These are phyloP conservation scores for Cryptotermes secundus DNA, from an alignment of 1,140 invertebrate species.

Conservation along the genomic window DNA sequence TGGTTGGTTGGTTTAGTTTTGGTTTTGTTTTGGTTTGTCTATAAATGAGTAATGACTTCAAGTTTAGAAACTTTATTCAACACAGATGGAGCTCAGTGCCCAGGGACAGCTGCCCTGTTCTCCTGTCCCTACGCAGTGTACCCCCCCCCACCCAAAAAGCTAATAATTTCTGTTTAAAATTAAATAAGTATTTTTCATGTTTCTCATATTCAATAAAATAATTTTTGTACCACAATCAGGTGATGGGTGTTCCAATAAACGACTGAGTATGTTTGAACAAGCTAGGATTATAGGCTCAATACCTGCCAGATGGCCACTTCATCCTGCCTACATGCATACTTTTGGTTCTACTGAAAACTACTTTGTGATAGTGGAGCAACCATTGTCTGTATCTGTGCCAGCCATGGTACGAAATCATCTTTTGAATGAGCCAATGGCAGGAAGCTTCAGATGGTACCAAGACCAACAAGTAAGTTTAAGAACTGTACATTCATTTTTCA, in stretches of 20 bases:
- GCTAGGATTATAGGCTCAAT: slow-evolving; percentile 68
- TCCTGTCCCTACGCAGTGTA: too few relatives aligned
- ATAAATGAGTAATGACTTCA: too few relatives aligned
- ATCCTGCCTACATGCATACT: slow-evolving; percentile 86
- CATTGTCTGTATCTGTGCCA: slow-evolving; percentile 67
- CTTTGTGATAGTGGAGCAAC: slow-evolving; percentile 82
- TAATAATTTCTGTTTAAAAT: too few relatives aligned
- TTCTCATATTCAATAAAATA: too few relatives aligned
- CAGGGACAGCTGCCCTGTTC: too few relatives aligned
- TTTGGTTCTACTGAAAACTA: slow-evolving; percentile 84
- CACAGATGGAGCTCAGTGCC: too few relatives aligned
- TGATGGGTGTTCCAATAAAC: not conserved
- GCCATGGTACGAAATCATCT: slow-evolving; percentile 59
- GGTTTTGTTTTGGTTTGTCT: too few relatives aligned
- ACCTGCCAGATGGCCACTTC: slow-evolving; percentile 69
- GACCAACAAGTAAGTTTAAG: slow-evolving; percentile 60
- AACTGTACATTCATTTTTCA: not conserved
- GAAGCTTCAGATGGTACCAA: slow-evolving; percentile 69
- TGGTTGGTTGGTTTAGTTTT: too few relatives aligned
- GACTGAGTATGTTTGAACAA: slow-evolving; percentile 23
- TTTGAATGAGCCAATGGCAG: slow-evolving; percentile 59
- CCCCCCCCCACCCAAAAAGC: too few relatives aligned
- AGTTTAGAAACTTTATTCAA: too few relatives aligned
- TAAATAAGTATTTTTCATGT: too few relatives aligned
- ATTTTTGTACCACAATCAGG: not conserved